These are phyloP conservation scores for Magallana nippona DNA, from an alignment of 2,888 invertebrate species.

Conservation along the genomic window DNA sequence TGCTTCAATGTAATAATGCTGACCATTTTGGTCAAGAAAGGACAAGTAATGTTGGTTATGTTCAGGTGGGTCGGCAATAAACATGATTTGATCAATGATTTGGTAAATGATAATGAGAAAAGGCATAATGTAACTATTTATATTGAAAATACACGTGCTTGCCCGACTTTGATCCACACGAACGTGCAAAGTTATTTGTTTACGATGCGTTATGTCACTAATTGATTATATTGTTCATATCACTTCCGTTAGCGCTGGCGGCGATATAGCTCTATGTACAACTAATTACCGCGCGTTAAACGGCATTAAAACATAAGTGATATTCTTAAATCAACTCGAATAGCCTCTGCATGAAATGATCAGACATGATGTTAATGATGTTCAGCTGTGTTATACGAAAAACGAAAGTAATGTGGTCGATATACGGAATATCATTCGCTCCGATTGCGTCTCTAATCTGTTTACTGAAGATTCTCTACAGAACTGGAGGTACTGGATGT, in stretches of 20 bases:
- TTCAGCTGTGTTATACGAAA: too few species aligned
- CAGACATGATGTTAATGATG: too few species aligned
- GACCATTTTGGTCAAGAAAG: too few species aligned
- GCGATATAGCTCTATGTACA: constrained; percentile 4
- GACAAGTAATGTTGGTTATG: background rate
- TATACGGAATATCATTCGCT: too few species aligned
- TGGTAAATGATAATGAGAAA: constrained; percentile 21
- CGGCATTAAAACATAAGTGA: constrained; percentile 10
- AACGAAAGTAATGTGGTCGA: too few species aligned
- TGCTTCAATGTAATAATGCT: too few species aligned
- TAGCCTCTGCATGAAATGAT: background rate
- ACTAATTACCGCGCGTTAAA: constrained; percentile 8
- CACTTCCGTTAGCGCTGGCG: constrained; percentile 1
- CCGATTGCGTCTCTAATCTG: too few species aligned
- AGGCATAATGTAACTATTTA: background rate
- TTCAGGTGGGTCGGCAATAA: background rate
- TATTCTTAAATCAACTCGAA: constrained; percentile 10
- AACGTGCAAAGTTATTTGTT: constrained; percentile 26
- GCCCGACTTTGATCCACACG: background rate
- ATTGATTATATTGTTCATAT: background rate
- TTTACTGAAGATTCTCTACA: too few species aligned
- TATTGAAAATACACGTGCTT: constrained; percentile 6
- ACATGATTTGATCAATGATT: constrained; percentile 20
- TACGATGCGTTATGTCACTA: background rate
- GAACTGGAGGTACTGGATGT: too few species aligned